Evolutionary conservation across 2,888 invertebrate genomes (phyloP), one percentile per base, ranked within the genome.

Genomic region (Nesidiocoris tenuis): DNA sequence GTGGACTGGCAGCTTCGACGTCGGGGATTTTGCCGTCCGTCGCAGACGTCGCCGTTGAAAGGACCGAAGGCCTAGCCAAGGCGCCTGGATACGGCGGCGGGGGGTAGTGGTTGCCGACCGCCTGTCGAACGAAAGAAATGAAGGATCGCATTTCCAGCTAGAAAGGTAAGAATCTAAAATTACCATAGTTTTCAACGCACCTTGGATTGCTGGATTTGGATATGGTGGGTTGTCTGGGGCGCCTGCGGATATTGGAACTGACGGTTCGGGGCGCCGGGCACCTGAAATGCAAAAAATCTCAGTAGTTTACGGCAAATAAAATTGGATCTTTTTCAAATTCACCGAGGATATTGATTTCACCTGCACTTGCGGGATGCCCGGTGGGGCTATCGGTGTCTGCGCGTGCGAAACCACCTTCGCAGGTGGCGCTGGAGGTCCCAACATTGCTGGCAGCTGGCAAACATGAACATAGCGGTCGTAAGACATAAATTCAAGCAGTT

Each of bases 1-100:
- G 85, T 21, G 96, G 96, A 82, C 95, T 96, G 79, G 90, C 94
- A 54, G 56, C 67, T 24, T 56, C 39, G n/a, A 55, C 24, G n/a
- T 77, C 75, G 16, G 70, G 70, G 24, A 57, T 55, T 19, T 23
- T 39, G 61, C 61, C 61, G 39, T 25, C 7, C 23, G 61, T 54
- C 16, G 19, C 24, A 54, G 25, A 18, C 7, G 17, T 9, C n/a
- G 55, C 55, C 7, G 56, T 25, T 3, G 66, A 9, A 21, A 54
- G 61, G 22, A 67, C 61, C n/a, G 75, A 59, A 16, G 67, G 67
- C 21, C 72, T 17, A 19, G 59, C 57, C n/a, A 24, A 2, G 23
- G 67, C 56, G 18, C 70, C 59, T 7, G 76, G 77, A 56, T 76
- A 74, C 1, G 74, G 77, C 39, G 76, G 77, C 12, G 76, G 77